Conservation (phyloP, 2,888 invertebrate species). For the Brachyptera putata region DNA sequence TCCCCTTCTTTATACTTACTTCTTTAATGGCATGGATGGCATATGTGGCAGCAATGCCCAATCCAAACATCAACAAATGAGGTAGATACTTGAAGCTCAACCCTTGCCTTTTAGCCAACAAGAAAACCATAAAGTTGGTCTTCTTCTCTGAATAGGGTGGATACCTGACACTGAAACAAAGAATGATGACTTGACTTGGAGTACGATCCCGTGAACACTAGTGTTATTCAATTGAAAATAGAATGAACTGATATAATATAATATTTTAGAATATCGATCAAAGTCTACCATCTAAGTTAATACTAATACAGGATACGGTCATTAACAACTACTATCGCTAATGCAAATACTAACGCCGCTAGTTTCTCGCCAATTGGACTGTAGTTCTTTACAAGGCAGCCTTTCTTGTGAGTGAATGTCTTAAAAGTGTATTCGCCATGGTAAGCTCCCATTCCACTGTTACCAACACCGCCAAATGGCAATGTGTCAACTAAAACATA, state of each 20-base stretch:
- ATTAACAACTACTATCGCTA: too few species aligned
- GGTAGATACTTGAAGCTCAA: conserved; percentile 49
- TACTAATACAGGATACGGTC: too few species aligned
- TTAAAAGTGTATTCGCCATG: conserved; percentile 90
- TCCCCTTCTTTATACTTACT: too few species aligned
- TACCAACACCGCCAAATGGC: conserved; percentile 96
- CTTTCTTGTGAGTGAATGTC: conserved; percentile 90
- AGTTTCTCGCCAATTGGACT: conserved; percentile 66
- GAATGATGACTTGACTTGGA: too few species aligned
- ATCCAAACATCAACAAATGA: conserved; percentile 60
- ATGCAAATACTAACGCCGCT: conserved; percentile 58
- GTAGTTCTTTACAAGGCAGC: conserved; percentile 68
- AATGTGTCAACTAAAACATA: conserved; percentile 76
- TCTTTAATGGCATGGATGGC: conserved; percentile 37
- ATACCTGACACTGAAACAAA: conserved; percentile 69
- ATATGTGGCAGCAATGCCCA: conserved; percentile 62
- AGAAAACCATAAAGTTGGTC: conserved; percentile 52
- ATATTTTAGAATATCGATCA: too few species aligned
- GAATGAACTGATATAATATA: too few species aligned
- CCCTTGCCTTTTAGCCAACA: conserved; percentile 62
- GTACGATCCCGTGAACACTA: too few species aligned
- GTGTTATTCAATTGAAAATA: too few species aligned
- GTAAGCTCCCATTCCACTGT: conserved; percentile 90
- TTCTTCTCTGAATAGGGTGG: conserved; percentile 80
- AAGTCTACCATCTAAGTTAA: too few species aligned